Evolutionary conservation across 2,113 vertebrate genomes (phyloP), one percentile per base, ranked within the genome.

Genomic region (Lepisosteus osseus): DNA sequence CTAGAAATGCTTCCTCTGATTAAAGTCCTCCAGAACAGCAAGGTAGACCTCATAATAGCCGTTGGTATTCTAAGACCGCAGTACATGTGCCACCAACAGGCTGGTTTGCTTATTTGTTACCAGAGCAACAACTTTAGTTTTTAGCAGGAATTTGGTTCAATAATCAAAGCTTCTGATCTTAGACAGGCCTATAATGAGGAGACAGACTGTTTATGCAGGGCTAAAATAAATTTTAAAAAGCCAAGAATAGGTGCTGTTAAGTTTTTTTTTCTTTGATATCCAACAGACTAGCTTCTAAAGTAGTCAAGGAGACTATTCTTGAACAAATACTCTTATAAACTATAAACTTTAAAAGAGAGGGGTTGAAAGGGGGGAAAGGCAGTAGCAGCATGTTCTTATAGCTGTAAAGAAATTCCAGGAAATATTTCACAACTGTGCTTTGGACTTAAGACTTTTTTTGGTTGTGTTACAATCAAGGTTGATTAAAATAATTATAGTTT

Each of bases 131-230:
- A 69, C 78, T 84, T 79, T 82, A 84, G 85, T 83, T 84, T 90
- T 91, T 86, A 82, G 78, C 84, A 90, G 82, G 90, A 88, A 86
- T 89, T 87, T 84, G 54, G 85, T 89, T 83, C 90, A 91, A 91
- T 93, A 91, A 92, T 86, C 84, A 75, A 74, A 77, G 86, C 81
- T 86, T 94, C 90, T 92, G 90, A 92, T 93, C 90, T 90, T 80
- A 62, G 82, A 87, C 89, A 80, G 87, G 86, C 82, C 83, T 76
- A 86, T 86, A 86, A 90, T 87, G 88, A 93, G 90, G 86, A 85
- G 86, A 82, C 86, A 89, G 88, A 89, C 87, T 88, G 87, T 87
- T 86, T 90, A 84, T 74, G 79, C 87, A 87, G 89, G 91, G 89
- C 87, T 80, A 54, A 80, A 86, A 63, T 54, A 54, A 4, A 73